Evolutionary conservation across 2,797 vertebrate genomes (phyloP).

Genomic region (Phylloscopus collybita): DNA sequence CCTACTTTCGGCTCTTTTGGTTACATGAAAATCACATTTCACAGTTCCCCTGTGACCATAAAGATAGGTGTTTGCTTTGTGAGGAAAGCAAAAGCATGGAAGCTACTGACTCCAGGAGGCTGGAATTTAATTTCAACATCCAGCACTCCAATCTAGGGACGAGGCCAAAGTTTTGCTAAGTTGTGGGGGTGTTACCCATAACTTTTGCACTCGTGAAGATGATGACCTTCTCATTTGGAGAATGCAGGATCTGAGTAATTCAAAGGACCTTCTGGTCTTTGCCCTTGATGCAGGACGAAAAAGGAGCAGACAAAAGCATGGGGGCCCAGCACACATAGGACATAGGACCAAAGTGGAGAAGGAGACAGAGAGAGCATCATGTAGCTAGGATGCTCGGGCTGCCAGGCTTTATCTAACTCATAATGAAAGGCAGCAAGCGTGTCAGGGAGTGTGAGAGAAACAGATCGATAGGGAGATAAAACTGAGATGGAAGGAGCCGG

Average conservation of each 20-base stretch:
- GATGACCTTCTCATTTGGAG: not conserved
- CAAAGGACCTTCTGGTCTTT: not conserved
- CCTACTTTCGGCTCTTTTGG: not conserved
- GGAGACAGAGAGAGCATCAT: not conserved
- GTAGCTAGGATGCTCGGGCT: not conserved
- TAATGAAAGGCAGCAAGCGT: conserved; percentile 70
- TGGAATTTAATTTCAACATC: not conserved
- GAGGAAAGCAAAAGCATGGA: not conserved
- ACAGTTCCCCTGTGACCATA: conserved; percentile 9
- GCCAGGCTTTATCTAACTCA: conserved; percentile 59
- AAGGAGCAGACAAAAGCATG: not conserved
- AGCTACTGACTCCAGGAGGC: not conserved
- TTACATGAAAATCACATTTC: conserved; percentile 46
- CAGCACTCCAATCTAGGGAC: not conserved
- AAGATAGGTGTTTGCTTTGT: not conserved
- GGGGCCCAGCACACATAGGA: not conserved
- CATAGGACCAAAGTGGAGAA: not conserved
- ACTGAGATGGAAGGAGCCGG: conserved; percentile 42
- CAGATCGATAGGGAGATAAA: conserved; percentile 72
- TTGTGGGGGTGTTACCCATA: not conserved
- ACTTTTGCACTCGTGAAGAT: accelerated
- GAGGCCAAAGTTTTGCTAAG: not conserved
- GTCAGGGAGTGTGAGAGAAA: conserved; percentile 64
- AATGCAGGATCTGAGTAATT: not conserved
- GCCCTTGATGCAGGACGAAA: not conserved